Evolutionary conservation across 2,888 invertebrate species (phyloP).

Genomic region (Liodrosophila aerea): DNA sequence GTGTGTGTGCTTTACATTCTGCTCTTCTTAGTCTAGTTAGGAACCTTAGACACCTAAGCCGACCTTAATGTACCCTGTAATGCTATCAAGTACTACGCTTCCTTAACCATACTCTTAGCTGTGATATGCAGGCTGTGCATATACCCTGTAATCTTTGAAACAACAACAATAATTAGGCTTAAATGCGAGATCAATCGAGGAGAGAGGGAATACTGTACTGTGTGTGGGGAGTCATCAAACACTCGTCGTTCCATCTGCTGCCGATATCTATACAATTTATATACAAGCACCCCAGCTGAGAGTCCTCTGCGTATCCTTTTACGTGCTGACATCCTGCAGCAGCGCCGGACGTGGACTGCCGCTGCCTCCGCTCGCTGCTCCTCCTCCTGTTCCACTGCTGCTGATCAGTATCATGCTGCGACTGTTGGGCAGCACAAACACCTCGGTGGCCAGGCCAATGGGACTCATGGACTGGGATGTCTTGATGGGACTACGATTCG

Average conservation of each 20-base stretch:
- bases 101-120: no score
- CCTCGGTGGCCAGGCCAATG: conserved; percentile 67
- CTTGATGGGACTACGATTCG: conserved; percentile 79
- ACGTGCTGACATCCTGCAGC: conserved; percentile 76
- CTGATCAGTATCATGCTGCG: conserved; percentile 80
- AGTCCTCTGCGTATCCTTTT: conserved; percentile 25
- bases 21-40: conserved; percentile 44
- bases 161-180: conserved; percentile 14
- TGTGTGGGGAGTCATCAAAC: not conserved
- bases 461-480: conserved; percentile 82
- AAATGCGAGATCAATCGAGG: conserved; percentile 43
- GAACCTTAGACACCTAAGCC: conserved; percentile 51
- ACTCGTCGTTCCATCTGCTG: not conserved
- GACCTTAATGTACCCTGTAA: conserved; percentile 5
- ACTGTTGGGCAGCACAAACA: conserved; percentile 80
- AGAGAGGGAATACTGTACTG: conserved; percentile 24
- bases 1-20: conserved; percentile 14
- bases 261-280: conserved; percentile 12
- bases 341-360: conserved; percentile 52
- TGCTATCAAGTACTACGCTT: conserved; percentile 17
- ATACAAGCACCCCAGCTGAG: conserved; percentile 2
- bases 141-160: conserved; percentile 19
- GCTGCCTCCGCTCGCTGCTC: conserved; percentile 13
- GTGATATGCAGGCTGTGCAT: conserved; percentile 35
- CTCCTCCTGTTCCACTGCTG: conserved; percentile 27